Percentiles rank a stretch among this genome's conserved stretches.
Evolutionary conservation across 2,113 vertebrate genomes (phyloP).

Genomic region (Scalopus aquaticus): DNA sequence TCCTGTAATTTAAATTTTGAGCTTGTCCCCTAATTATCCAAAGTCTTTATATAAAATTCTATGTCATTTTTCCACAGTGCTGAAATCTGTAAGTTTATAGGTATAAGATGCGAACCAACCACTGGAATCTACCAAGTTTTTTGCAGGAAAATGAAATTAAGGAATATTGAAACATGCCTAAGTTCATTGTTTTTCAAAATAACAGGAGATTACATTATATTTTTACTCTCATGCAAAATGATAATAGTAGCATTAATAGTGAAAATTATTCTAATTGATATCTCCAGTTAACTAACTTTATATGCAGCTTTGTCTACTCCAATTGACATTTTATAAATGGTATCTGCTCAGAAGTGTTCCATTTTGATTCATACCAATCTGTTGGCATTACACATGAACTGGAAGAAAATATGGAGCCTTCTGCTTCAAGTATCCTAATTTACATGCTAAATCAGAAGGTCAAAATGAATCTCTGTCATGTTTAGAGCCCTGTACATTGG

Average conservation of each 20-base stretch:
- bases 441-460: conserved; percentile 65
- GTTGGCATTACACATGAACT: conserved; percentile 60
- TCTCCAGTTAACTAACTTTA: conserved; percentile 41
- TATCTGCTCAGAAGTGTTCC: conserved; percentile 60
- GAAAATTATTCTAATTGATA: conserved; percentile 1
- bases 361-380: conserved; percentile 76
- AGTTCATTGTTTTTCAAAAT: neutral
- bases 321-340: conserved; percentile 74
- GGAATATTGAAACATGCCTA: neutral
- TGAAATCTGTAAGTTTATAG: neutral
- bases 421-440: conserved; percentile 65
- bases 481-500: conserved; percentile 16
- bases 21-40: neutral
- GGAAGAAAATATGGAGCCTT: conserved; percentile 65
- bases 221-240: neutral
- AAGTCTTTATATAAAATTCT: neutral
- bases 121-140: neutral
- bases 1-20: neutral
- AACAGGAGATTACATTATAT: neutral
- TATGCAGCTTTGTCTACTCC: conserved; percentile 21
- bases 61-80: neutral
- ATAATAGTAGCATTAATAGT: neutral
- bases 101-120: neutral
- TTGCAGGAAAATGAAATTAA: neutral
- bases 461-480: conserved; percentile 63